Evolutionary conservation across 2,797 vertebrate genomes (phyloP).

Genomic region (Urophycis tenuis): DNA sequence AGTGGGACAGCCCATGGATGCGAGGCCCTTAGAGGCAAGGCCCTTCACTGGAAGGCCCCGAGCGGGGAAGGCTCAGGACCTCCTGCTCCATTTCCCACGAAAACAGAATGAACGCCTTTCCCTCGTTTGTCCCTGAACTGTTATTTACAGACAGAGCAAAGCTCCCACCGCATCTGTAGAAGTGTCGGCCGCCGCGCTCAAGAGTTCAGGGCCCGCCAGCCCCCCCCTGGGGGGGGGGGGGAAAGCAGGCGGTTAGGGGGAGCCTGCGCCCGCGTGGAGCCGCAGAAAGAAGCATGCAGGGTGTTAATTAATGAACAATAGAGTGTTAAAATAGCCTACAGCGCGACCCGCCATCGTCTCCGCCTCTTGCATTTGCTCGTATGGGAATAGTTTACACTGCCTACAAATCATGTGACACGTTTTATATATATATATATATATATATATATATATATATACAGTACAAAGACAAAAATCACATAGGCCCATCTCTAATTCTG

Average conservation of each 20-base stretch:
- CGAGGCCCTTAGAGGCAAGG: too few relatives aligned
- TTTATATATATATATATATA: too few relatives aligned
- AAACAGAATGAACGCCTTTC: constrained; percentile 31
- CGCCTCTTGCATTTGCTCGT: neutral
- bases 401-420: neutral
- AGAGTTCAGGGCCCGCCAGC: constrained; percentile 37
- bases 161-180: constrained; percentile 37
- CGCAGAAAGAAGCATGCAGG: neutral
- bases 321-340: neutral
- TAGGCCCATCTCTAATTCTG: too few relatives aligned
- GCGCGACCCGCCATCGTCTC: neutral
- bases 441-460: too few relatives aligned
- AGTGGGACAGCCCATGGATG: too few relatives aligned
- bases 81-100: constrained; percentile 24
- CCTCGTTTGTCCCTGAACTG: constrained; percentile 22
- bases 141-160: constrained; percentile 46
- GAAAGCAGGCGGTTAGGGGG: constrained; percentile 46
- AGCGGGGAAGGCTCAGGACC: too few relatives aligned
- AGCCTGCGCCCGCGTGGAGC: too few relatives aligned
- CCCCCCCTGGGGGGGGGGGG: constrained; percentile 38
- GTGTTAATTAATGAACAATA: neutral
- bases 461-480: too few relatives aligned
- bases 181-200: constrained; percentile 30
- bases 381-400: neutral
- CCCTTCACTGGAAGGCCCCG: too few relatives aligned